Conservation (phyloP, 1,140 invertebrate genomes). For the Habropoda laboriosa region DNA sequence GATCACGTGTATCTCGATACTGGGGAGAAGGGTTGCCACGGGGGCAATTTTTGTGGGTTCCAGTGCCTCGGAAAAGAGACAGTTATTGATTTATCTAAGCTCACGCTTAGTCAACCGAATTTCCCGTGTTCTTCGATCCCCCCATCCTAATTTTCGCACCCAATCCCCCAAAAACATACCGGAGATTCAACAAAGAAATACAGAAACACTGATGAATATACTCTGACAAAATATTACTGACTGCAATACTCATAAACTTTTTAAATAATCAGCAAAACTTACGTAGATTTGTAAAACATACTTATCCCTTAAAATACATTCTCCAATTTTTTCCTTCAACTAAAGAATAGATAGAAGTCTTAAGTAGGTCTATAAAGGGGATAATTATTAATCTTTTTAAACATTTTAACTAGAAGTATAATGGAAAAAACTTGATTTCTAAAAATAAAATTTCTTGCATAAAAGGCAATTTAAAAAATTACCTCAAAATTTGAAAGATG, state of each 20-base stretch:
- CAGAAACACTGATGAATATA: background rate
- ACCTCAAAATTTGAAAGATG: background rate
- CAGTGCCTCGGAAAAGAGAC: conserved; percentile 5
- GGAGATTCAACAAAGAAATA: no score
- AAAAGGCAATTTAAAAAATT: background rate
- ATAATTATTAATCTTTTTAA: no score
- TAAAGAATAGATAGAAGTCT: no score
- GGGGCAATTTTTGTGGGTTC: conserved; percentile 37
- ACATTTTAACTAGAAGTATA: no score
- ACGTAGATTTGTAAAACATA: no score
- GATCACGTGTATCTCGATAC: conserved; percentile 21
- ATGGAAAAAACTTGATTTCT: background rate
- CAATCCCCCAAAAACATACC: background rate
- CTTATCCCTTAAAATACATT: no score
- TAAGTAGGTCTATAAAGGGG: no score
- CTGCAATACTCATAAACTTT: no score
- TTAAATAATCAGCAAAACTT: no score
- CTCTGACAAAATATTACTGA: no score
- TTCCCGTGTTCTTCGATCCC: background rate
- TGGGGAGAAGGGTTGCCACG: conserved; percentile 21
- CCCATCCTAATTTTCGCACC: background rate
- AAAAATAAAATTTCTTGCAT: background rate
- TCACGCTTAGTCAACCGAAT: conserved; percentile 33
- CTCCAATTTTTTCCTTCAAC: no score
- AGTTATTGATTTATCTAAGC: conserved; percentile 40